Conservation (phyloP, 2,888 invertebrate species). For the Chalcosyrphus nemorum region DNA sequence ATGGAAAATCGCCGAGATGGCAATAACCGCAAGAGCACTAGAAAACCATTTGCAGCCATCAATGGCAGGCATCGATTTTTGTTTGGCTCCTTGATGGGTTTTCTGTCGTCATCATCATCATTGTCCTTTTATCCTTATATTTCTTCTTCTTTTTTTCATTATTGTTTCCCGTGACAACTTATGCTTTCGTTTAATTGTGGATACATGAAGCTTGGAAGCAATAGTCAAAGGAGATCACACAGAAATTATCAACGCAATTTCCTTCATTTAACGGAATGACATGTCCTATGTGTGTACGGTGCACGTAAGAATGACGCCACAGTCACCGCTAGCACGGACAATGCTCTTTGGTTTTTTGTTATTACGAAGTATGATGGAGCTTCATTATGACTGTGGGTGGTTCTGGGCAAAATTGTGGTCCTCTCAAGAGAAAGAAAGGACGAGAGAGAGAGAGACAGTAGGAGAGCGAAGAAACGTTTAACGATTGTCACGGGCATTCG, state of each 20-base stretch:
- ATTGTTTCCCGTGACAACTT: constrained; percentile 37
- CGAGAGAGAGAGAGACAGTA: constrained; percentile 1
- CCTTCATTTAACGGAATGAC: constrained; percentile 66
- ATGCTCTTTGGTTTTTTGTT: constrained; percentile 43
- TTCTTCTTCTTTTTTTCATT: constrained; percentile 12
- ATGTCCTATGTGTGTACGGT: constrained; percentile 56
- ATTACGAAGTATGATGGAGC: constrained; percentile 66
- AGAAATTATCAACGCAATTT: constrained; percentile 71
- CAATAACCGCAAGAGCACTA: constrained; percentile 68
- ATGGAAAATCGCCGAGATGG: constrained; percentile 58
- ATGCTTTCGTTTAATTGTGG: constrained; percentile 56
- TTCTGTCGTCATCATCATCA: constrained; percentile 26
- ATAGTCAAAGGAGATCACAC: constrained; percentile 57
- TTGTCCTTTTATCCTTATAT: background rate
- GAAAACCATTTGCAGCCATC: constrained; percentile 63
- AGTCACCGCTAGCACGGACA: constrained; percentile 19
- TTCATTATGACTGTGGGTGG: constrained; percentile 48
- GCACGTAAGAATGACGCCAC: constrained; percentile 35
- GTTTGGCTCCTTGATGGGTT: constrained; percentile 48
- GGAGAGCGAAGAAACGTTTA: constrained; percentile 49
- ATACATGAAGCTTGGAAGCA: background rate
- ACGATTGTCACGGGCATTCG: constrained; percentile 72
- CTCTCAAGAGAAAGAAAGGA: background rate
- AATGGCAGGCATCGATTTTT: constrained; percentile 65
- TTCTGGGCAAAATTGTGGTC: constrained; percentile 4